phyloP scores from a whole-genome alignment of 2,797 vertebrate species.

The Coilia nasus region DNA sequence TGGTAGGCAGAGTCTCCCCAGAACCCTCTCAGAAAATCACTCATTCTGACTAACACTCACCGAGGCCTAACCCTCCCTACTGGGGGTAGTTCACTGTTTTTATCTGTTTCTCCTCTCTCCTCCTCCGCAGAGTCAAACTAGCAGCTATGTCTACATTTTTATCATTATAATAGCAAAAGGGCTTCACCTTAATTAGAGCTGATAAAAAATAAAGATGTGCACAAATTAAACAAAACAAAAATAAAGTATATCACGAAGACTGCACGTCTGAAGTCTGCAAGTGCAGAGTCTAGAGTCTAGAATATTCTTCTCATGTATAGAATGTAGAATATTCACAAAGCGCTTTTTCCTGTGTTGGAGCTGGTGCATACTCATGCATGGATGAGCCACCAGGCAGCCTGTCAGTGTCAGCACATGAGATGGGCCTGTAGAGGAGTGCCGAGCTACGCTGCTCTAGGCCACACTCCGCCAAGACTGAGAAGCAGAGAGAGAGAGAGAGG shows the following conservation, averaged over 20 bases:
- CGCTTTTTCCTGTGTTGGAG: neutral
- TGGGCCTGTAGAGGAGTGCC: neutral
- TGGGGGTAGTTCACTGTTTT: neutral
- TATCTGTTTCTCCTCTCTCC: neutral
- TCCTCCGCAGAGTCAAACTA: neutral
- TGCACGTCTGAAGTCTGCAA: neutral
- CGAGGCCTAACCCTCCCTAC: neutral
- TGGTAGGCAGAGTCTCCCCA: constrained; percentile 18
- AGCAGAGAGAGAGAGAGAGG: neutral
- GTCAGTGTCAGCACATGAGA: constrained; percentile 3
- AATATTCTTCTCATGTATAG: neutral
- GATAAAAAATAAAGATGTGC: neutral
- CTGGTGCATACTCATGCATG: neutral
- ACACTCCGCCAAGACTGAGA: neutral
- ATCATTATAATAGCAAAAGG: neutral
- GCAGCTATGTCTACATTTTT: neutral
- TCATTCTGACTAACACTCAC: constrained; percentile 22
- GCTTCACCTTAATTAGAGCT: neutral
- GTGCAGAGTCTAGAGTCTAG: neutral
- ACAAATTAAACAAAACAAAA: neutral
- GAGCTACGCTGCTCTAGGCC: neutral
- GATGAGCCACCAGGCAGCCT: neutral
- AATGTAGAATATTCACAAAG: constrained; percentile 8
- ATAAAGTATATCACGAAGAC: neutral
- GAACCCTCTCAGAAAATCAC: constrained; percentile 10